A percentile compares a stretch with the other conserved stretches of the same genome.
These are phyloP conservation scores for Copidosoma floridanum DNA, from an alignment of 1,140 invertebrate genomes.

Conservation along the genomic window DNA sequence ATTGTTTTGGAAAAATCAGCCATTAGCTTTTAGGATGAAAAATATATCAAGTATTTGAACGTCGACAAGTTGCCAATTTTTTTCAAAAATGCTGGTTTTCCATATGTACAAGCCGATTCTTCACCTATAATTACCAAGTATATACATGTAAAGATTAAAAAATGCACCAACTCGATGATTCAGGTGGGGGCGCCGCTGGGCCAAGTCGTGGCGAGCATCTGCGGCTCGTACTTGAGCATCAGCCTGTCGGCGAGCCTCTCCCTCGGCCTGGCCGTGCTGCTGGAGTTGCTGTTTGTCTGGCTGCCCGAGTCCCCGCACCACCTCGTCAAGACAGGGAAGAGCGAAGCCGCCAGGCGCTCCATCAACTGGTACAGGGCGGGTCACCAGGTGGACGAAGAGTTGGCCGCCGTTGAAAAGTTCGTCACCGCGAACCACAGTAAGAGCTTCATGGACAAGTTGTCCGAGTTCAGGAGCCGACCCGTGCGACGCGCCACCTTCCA, in stretches of 20 bases:
- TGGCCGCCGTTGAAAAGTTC: slow-evolving; percentile 8
- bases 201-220: slow-evolving; percentile 66
- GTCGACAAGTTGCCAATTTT: too few relatives aligned
- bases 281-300: slow-evolving; percentile 63
- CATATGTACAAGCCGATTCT: too few relatives aligned
- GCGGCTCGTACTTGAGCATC: slow-evolving; percentile 58
- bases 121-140: too few relatives aligned
- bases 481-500: slow-evolving; percentile 65
- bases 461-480: slow-evolving; percentile 46
- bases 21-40: too few relatives aligned
- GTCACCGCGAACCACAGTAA: background rate
- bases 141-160: too few relatives aligned
- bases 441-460: slow-evolving; percentile 1
- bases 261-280: slow-evolving; percentile 55
- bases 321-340: slow-evolving; percentile 57
- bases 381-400: background rate
- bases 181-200: slow-evolving; percentile 55
- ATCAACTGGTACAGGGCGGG: slow-evolving; percentile 20
- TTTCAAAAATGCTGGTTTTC: too few relatives aligned
- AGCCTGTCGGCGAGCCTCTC: slow-evolving; percentile 60
- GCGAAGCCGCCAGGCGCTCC: slow-evolving; percentile 60
- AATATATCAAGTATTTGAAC: too few relatives aligned
- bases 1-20: too few relatives aligned
- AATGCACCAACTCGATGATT: too few relatives aligned
- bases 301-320: slow-evolving; percentile 75